Evolutionary conservation across 1,140 invertebrate genomes (phyloP), one percentile per base, ranked within the genome.

Genomic region (Mylabris phalerata): DNA sequence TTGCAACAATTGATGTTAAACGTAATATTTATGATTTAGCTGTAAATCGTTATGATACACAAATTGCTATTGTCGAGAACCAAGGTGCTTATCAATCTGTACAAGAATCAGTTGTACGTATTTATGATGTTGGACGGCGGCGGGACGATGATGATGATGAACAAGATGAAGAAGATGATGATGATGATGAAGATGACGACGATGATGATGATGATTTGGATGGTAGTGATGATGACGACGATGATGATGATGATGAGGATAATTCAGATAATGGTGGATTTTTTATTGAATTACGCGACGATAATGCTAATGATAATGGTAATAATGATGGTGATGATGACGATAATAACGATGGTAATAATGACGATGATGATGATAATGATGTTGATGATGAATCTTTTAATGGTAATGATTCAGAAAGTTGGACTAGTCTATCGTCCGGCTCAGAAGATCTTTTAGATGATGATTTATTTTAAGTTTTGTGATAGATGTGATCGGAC

Each of bases 51-150:
- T 85, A 80, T 71, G 89, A 90, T 61, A 88, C 85, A 2, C 88
- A 92, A 73, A 86, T 93, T 50, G 87, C 88, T 0, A 75, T 93
- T 2, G 89, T 93, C 1, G 91, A 93, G 76, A 91, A 92, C 77
- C 79, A 85, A 64, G 87, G 83, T 25, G 81, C 85, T 61, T 87
- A 82, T 70, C 86, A 87, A 54, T 84, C 82, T 57, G 82, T 87
- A 44, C 85, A 92, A 74, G 92, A 95, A 74, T 90, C 89, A 6
- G 86, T 87, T 54, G 86, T 92, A 43, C 82, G 88, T 65, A 72
- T 93, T 4, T 93, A 93, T 71, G 89, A 92, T 72, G 88, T 92
- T 50, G 88, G 88, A 2, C 73, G 87, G 49, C 74, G 80, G 60
- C 73, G 84, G 55, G 85, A 87, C 66, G 84, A 86, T 67, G 87